Base-by-base conservation (phyloP, 2,888 invertebrate species). In the Lochmaea capreae region DNA sequence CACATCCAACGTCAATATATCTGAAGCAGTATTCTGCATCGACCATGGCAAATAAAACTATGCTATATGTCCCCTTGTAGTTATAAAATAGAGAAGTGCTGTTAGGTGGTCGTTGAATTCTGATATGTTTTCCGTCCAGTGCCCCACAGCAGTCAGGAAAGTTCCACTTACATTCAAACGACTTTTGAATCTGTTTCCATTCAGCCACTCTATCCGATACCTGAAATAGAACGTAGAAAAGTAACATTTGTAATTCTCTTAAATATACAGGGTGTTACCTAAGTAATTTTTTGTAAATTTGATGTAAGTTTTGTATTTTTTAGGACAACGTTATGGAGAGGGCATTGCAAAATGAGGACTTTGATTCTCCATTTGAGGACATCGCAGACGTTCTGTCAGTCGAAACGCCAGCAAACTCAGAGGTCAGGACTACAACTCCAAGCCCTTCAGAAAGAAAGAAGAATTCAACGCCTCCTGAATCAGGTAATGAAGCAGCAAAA, bases 1-100 rank as follows among this genome's bases (percentile, higher is more conserved):
- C 49, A 26, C 33, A 18, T 33, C 70, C 70, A 43, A 70, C 63
- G 63, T 70, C 70, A 39, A 70, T 63, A 43, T 43, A 43, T 43
- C 43, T 43, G 43, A 43, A 43, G 11, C 43, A 43, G 43, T 43
- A 43, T 9, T 68, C 57, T 22, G 85, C 84, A 80, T 87, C 85
- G n/a, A 83, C 85, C 65, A 85, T 66, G 52, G 83, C 85, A 67
- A 86, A 78, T 61, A 87, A 74, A 10, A 87, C 83, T 54, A 84
- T 81, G 72, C 43, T 43, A 11, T 43, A 11, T 43, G 43, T 43
- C 43, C 43, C 43, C 11, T 43, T 43, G 43, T 43, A 43, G 43
- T 43, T 43, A 11, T 43, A 43, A 43, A 43, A 43, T 43, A 43
- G 43, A 43, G 43, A 43, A 43, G 43, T 43, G 43, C 43, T 43